Percentiles rank a stretch among this genome's conserved stretches.
Evolutionary conservation across 2,113 vertebrate genomes (phyloP).

Genomic region (Alces alces): DNA sequence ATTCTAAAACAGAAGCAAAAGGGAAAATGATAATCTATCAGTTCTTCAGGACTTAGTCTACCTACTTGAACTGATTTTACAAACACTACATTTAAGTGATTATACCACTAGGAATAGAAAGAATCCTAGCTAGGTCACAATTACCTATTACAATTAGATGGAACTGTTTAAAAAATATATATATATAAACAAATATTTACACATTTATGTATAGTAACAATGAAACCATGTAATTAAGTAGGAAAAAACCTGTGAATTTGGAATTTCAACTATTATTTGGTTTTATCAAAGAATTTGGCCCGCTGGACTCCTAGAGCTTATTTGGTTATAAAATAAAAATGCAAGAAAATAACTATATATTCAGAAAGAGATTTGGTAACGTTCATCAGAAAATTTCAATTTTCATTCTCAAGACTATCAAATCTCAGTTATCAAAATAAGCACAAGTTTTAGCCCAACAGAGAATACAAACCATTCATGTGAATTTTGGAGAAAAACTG

Average conservation of each 20-base stretch:
- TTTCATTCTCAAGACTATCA: conserved; percentile 41
- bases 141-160: neutral
- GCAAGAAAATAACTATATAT: neutral
- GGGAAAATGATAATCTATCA: neutral
- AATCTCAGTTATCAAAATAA: neutral
- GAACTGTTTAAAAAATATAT: neutral
- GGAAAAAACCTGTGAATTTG: neutral
- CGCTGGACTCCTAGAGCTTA: neutral
- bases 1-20: conserved; percentile 4
- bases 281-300: neutral
- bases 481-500: neutral
- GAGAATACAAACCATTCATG: conserved; percentile 24
- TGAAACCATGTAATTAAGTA: neutral
- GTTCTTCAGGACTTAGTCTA: neutral
- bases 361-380: neutral
- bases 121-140: neutral
- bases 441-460: neutral
- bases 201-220: neutral
- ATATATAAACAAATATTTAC: conserved; percentile 3
- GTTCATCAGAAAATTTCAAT: neutral
- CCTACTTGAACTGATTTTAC: neutral
- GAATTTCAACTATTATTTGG: neutral
- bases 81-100: neutral
- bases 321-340: neutral
- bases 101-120: neutral